Conservation (phyloP, 1,140 invertebrate genomes). For the Drosophila aff. region DNA sequence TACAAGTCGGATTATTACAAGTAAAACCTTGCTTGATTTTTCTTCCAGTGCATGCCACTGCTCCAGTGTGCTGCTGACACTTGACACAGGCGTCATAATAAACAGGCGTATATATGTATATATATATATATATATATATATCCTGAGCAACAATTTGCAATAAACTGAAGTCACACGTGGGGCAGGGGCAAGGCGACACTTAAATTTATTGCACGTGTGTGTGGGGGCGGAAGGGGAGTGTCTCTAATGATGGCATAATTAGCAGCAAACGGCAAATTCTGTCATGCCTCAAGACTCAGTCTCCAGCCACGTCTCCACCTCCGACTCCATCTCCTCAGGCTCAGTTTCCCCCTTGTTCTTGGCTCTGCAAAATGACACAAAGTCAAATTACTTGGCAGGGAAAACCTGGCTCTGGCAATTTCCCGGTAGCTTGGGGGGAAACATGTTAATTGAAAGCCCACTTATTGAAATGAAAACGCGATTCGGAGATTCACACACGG, state of each 20-base stretch:
- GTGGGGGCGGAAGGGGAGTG: slow-evolving; percentile 7
- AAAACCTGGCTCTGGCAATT: slow-evolving; percentile 1
- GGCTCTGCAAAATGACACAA: slow-evolving; percentile 72
- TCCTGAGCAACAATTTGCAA: slow-evolving; percentile 50
- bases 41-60: not conserved
- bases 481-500: slow-evolving; percentile 10
- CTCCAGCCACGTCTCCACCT: not conserved
- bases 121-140: not conserved
- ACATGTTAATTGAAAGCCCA: slow-evolving; percentile 80
- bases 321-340: not conserved
- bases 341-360: slow-evolving; percentile 9
- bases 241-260: slow-evolving; percentile 81
- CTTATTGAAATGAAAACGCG: slow-evolving; percentile 70
- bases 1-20: not conserved
- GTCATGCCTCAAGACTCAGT: slow-evolving; percentile 6
- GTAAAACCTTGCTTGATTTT: not conserved
- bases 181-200: slow-evolving; percentile 36
- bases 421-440: slow-evolving; percentile 9
- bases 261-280: slow-evolving; percentile 59
- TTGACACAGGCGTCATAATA: slow-evolving; percentile 45
- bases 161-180: slow-evolving; percentile 39
- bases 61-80: slow-evolving; percentile 10
- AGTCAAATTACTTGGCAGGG: slow-evolving; percentile 67
- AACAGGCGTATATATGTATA: slow-evolving; percentile 11
- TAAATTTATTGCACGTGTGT: slow-evolving; percentile 69